Evolutionary conservation across 2,888 invertebrate species (phyloP).

Genomic region (Tetropium fuscum): DNA sequence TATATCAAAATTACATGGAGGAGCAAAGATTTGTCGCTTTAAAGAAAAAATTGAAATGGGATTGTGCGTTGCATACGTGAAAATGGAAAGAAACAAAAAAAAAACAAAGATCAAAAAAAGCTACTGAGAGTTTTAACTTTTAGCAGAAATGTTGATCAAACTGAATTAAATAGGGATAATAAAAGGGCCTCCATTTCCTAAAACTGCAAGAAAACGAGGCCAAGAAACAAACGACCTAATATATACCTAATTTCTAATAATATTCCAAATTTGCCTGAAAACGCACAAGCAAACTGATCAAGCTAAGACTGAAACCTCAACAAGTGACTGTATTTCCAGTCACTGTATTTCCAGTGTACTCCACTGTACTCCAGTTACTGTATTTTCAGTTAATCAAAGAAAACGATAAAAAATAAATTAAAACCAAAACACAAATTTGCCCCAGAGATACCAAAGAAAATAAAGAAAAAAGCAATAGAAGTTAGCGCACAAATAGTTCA

Average conservation of each 20-base stretch:
- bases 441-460: slow-evolving; percentile 5
- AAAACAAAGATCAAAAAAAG: not conserved
- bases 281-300: slow-evolving; percentile 2
- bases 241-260: not conserved
- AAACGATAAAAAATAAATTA: not conserved
- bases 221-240: not conserved
- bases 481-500: slow-evolving; percentile 14
- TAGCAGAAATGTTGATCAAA: not conserved
- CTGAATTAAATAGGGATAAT: slow-evolving; percentile 1
- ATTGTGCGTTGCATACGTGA: not conserved
- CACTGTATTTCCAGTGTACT: no score
- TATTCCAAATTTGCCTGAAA: not conserved
- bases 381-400: not conserved
- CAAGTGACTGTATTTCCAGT: not conserved
- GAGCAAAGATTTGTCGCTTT: not conserved
- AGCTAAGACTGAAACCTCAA: not conserved
- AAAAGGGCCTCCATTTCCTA: not conserved
- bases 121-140: not conserved
- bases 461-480: slow-evolving; percentile 7
- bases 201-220: not conserved
- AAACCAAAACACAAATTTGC: not conserved
- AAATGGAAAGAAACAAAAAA: not conserved
- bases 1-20: not conserved
- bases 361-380: no score
- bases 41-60: not conserved